Evolutionary conservation across 2,888 invertebrate species (phyloP).

Genomic region (Melinaea marsaeus): DNA sequence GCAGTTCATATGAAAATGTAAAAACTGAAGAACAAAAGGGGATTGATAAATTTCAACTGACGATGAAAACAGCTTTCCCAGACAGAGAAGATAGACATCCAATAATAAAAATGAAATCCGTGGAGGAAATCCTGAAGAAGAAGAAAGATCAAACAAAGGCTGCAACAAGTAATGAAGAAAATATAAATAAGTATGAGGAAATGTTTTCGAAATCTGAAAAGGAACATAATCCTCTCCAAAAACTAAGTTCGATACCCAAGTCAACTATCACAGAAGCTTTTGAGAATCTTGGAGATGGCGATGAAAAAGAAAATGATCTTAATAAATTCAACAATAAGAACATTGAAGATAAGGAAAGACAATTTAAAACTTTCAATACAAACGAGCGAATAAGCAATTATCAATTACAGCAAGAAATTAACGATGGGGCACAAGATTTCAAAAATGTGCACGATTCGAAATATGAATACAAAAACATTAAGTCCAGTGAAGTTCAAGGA

Average conservation of each 20-base stretch:
- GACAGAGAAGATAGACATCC: neutral
- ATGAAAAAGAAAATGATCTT: too few species aligned
- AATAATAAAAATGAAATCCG: conserved; percentile 7
- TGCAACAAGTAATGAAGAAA: conserved; percentile 3
- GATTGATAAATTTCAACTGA: conserved; percentile 4
- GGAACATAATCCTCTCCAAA: neutral
- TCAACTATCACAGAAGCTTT: neutral
- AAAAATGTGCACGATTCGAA: too few species aligned
- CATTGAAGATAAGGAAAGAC: too few species aligned
- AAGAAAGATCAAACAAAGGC: conserved; percentile 5
- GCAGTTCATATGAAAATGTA: neutral
- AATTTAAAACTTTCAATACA: too few species aligned
- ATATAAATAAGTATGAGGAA: neutral
- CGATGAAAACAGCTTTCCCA: conserved; percentile 4
- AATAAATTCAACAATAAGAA: too few species aligned
- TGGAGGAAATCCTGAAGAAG: neutral
- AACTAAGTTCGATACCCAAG: neutral
- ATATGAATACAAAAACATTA: neutral
- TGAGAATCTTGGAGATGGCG: neutral
- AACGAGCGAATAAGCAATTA: too few species aligned
- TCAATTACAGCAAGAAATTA: too few species aligned
- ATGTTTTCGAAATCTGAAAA: neutral
- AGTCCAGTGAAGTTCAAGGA: neutral
- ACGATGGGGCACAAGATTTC: too few species aligned
- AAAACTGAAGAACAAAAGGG: neutral